phyloP scores from a whole-genome alignment of 2,888 invertebrate genomes.

The Hymenopus coronatus region DNA sequence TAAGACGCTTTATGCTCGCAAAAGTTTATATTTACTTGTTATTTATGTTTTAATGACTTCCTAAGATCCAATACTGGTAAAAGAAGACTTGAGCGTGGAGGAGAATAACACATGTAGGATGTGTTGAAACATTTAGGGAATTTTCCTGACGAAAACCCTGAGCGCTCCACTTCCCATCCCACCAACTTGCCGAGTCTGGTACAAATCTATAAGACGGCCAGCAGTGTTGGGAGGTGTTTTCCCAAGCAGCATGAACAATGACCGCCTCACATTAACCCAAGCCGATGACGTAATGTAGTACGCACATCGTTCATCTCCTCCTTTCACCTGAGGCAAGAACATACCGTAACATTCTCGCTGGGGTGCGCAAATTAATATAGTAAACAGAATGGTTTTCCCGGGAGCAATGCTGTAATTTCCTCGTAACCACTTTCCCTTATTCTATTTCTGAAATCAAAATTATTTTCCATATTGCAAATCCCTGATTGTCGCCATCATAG shows the following conservation, averaged over 20 bases:
- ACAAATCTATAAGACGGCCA: not conserved
- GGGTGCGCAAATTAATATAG: not conserved
- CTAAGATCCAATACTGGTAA: no score
- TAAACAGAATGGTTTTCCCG: not conserved
- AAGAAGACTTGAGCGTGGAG: no score
- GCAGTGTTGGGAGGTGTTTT: not conserved
- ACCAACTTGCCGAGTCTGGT: conserved; percentile 35
- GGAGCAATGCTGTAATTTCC: no score
- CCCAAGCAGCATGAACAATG: not conserved
- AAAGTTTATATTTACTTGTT: no score
- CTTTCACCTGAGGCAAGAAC: not conserved
- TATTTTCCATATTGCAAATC: no score
- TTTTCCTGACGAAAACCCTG: not conserved
- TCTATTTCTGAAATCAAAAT: no score
- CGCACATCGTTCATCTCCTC: not conserved
- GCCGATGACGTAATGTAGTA: not conserved
- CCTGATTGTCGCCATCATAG: no score
- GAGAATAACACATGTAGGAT: no score
- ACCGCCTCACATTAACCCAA: not conserved
- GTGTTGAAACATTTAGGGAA: no score
- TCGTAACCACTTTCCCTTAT: no score
- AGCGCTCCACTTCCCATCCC: not conserved
- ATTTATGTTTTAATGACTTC: no score
- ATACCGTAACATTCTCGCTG: not conserved
- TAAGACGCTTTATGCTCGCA: no score